Evolutionary conservation across 2,888 invertebrate genomes (phyloP).

Genomic region (Phymatocera aterrima): DNA sequence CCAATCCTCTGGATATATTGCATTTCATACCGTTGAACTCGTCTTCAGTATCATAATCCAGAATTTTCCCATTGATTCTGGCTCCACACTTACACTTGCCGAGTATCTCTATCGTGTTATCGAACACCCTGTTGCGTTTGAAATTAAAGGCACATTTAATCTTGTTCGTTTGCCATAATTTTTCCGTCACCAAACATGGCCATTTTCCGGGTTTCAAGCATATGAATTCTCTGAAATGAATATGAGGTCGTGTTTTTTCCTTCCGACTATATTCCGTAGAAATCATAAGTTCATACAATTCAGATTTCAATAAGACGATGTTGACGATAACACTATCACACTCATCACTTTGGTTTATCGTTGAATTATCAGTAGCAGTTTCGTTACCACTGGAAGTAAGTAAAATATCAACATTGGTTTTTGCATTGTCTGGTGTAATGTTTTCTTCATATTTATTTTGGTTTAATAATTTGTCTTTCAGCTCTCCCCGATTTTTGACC

Average conservation of each 20-base stretch:
- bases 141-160: neutral
- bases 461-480: too few relatives aligned
- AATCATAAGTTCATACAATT: neutral
- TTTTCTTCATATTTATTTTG: too few relatives aligned
- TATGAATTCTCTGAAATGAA: constrained; percentile 11
- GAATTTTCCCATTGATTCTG: neutral
- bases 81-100: neutral
- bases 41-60: neutral
- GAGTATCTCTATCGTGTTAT: neutral
- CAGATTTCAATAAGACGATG: too few relatives aligned
- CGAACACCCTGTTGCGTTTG: neutral
- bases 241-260: constrained; percentile 1
- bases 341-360: too few relatives aligned
- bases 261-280: neutral
- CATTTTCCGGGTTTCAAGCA: constrained; percentile 2
- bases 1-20: neutral
- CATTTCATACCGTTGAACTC: constrained; percentile 4
- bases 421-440: too few relatives aligned
- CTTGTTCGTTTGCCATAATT: neutral
- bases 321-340: too few relatives aligned
- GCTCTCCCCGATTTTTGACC: too few relatives aligned
- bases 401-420: too few relatives aligned
- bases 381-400: too few relatives aligned
- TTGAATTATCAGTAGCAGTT: too few relatives aligned
- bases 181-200: neutral